A percentile compares a stretch with the other conserved stretches of the same genome.
phyloP scores from a whole-genome alignment of 2,888 invertebrate genomes.

The Synanthedon myopaeformis region DNA sequence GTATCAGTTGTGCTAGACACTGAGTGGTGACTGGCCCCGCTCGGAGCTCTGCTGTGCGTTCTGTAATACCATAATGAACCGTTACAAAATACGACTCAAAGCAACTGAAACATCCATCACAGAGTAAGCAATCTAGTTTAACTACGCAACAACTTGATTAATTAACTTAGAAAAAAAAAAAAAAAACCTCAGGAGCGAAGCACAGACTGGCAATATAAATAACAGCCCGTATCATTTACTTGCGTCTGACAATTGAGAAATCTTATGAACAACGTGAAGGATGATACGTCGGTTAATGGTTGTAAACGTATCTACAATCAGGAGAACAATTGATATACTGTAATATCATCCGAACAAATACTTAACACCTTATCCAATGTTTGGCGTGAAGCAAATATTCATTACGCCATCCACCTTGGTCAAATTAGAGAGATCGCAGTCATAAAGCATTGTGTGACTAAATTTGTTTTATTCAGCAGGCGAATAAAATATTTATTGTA shows the following conservation, averaged over 20 bases:
- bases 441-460: too few relatives aligned
- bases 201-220: neutral
- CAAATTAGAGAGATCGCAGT: too few relatives aligned
- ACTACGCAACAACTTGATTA: too few relatives aligned
- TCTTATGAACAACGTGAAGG: neutral
- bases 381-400: too few relatives aligned
- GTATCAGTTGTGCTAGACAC: conserved; percentile 59
- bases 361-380: too few relatives aligned
- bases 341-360: too few relatives aligned
- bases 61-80: conserved; percentile 19
- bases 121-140: too few relatives aligned
- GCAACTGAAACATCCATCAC: too few relatives aligned
- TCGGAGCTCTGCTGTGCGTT: conserved; percentile 63
- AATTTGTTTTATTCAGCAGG: too few relatives aligned
- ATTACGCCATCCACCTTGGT: too few relatives aligned
- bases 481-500: too few relatives aligned
- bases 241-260: neutral
- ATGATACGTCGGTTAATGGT: neutral
- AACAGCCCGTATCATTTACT: neutral
- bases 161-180: neutral
- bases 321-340: too few relatives aligned
- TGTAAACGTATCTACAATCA: neutral
- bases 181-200: neutral
- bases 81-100: neutral
- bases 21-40: conserved; percentile 64